These are phyloP conservation scores for Oreortyx pictus DNA, from an alignment of 2,797 vertebrate species.

Conservation along the genomic window DNA sequence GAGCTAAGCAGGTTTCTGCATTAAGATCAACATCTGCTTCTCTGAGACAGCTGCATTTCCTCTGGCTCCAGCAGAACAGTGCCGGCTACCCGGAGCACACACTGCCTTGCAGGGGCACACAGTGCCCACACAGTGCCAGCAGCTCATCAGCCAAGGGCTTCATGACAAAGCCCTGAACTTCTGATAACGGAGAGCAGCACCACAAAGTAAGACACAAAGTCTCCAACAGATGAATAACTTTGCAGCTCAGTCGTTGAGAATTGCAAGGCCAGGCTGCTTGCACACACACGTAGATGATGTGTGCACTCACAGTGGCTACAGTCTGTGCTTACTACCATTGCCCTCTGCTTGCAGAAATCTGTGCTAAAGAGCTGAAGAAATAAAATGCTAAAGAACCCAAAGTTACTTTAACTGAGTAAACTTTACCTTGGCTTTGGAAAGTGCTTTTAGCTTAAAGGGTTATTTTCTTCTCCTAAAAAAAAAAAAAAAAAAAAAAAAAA, in stretches of 20 bases:
- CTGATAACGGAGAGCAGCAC: neutral
- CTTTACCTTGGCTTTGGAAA: neutral
- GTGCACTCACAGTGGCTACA: rapidly evolving
- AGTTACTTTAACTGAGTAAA: neutral
- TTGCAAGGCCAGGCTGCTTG: rapidly evolving
- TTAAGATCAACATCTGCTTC: neutral
- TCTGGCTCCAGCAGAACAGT: neutral
- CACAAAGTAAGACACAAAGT: rapidly evolving
- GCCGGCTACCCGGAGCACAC: rapidly evolving
- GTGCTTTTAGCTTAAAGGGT: neutral
- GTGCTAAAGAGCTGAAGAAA: rapidly evolving
- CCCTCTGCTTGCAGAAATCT: neutral
- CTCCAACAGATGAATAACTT: neutral
- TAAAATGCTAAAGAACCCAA: neutral
- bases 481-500: neutral
- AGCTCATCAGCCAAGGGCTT: rapidly evolving
- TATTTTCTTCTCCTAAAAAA: neutral
- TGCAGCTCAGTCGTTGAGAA: neutral
- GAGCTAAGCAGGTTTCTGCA: neutral
- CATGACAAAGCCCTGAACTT: rapidly evolving
- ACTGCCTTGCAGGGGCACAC: neutral
- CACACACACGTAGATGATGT: rapidly evolving
- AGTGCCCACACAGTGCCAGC: neutral
- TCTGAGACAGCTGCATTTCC: neutral
- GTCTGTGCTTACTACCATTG: neutral